A percentile compares a stretch with the other conserved stretches of the same genome.
These are phyloP conservation scores for Cyclophora punctaria DNA, from an alignment of 2,888 invertebrate species.

Conservation along the genomic window DNA sequence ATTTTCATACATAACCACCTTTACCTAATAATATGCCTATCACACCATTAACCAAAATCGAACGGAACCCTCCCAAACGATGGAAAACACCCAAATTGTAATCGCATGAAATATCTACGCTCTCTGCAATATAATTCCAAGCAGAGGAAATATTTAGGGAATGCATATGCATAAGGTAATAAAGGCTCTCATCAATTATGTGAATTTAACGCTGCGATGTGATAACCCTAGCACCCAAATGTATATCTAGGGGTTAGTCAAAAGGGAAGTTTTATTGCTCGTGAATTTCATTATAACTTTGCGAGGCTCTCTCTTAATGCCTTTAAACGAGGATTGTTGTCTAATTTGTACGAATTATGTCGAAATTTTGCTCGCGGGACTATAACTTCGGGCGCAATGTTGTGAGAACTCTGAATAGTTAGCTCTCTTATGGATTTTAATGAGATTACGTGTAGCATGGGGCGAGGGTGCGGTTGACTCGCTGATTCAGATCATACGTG, in stretches of 20 bases:
- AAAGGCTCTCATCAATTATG: conserved; percentile 7
- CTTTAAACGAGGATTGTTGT: conserved; percentile 69
- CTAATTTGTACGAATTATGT: conserved; percentile 66
- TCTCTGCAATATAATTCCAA: no score
- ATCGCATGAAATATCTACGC: no score
- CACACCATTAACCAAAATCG: no score
- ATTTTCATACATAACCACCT: no score
- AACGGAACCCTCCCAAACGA: no score
- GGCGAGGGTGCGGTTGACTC: conserved; percentile 3
- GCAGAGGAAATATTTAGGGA: no score
- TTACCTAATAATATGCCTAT: no score
- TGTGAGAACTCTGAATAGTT: conserved; percentile 18
- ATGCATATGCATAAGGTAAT: conserved; percentile 1
- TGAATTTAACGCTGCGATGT: conserved; percentile 9
- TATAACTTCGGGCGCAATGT: conserved; percentile 19
- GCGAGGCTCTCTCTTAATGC: conserved; percentile 59
- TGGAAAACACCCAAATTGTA: no score
- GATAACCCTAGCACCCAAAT: conserved; percentile 51
- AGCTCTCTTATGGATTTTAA: conserved; percentile 18
- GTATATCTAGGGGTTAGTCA: conserved; percentile 69
- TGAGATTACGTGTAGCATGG: conserved; percentile 6
- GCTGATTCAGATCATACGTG: not conserved
- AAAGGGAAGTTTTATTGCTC: conserved; percentile 73
- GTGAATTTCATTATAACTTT: conserved; percentile 75
- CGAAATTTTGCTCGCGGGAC: conserved; percentile 41